phyloP scores from a whole-genome alignment of 1,140 invertebrate species.

The Artemia franciscana region DNA sequence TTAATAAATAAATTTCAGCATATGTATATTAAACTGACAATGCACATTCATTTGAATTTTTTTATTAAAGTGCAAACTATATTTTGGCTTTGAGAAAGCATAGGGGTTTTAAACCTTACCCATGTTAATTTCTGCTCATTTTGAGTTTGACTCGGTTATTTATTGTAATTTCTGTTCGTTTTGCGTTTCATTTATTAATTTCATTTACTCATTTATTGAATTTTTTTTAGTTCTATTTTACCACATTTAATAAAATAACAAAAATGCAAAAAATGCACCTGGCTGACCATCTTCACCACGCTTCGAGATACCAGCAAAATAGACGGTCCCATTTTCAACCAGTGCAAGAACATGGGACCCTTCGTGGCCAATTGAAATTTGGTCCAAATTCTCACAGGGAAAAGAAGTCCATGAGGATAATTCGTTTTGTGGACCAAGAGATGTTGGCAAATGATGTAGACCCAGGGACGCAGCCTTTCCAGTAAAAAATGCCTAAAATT shows the following conservation, averaged over 20 bases:
- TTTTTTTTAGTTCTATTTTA: too few relatives aligned
- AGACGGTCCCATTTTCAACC: slow-evolving; percentile 65
- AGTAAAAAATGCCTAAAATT: slow-evolving; percentile 25
- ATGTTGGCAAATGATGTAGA: slow-evolving; percentile 33
- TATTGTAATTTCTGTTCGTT: too few relatives aligned
- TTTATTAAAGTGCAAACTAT: too few relatives aligned
- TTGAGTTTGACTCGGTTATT: too few relatives aligned
- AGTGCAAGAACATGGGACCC: slow-evolving; percentile 69
- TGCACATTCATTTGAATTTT: too few relatives aligned
- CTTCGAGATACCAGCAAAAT: slow-evolving; percentile 65
- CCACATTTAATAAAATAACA: slow-evolving; percentile 9
- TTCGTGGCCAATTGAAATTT: slow-evolving; percentile 74
- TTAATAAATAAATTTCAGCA: too few relatives aligned
- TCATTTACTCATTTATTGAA: too few relatives aligned
- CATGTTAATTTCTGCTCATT: too few relatives aligned
- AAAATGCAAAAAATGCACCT: slow-evolving; percentile 17
- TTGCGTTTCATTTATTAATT: too few relatives aligned
- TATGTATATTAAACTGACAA: too few relatives aligned
- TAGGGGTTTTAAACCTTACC: too few relatives aligned
- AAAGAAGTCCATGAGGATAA: slow-evolving; percentile 9
- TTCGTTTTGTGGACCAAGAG: slow-evolving; percentile 2
- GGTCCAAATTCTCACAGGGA: slow-evolving; percentile 38
- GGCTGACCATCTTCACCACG: slow-evolving; percentile 80
- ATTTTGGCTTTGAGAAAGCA: too few relatives aligned
- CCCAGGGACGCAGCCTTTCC: slow-evolving; percentile 50